These are phyloP conservation scores for Folsomia manolachei DNA, from an alignment of 2,888 invertebrate species.

Conservation along the genomic window DNA sequence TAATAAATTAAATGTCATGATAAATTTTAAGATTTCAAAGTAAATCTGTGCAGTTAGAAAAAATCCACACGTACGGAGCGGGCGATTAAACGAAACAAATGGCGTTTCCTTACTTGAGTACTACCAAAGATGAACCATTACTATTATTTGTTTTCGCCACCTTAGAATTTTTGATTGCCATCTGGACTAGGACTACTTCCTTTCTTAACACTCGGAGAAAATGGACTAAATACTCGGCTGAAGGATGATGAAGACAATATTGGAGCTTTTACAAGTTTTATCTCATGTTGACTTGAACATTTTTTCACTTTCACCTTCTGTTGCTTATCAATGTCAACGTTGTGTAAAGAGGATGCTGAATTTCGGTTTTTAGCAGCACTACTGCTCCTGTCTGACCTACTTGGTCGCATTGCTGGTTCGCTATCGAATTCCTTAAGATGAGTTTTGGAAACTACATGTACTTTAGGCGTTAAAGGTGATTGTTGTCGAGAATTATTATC, in stretches of 20 bases:
- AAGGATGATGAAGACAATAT: conserved; percentile 44
- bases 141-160: too few relatives aligned
- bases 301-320: conserved; percentile 38
- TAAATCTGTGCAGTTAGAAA: too few relatives aligned
- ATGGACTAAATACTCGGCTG: conserved; percentile 43
- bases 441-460: conserved; percentile 37
- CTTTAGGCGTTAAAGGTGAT: conserved; percentile 11
- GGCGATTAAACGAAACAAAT: too few relatives aligned
- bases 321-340: conserved; percentile 14
- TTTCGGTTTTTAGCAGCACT: conserved; percentile 24
- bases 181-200: background rate
- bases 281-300: conserved; percentile 33
- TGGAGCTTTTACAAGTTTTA: conserved; percentile 27
- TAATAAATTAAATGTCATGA: too few relatives aligned
- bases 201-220: conserved; percentile 24
- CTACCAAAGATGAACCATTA: too few relatives aligned
- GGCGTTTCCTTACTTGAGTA: too few relatives aligned
- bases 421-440: conserved; percentile 28
- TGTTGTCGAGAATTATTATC: conserved; percentile 10
- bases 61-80: too few relatives aligned
- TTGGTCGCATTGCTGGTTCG: conserved; percentile 5
- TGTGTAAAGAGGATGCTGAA: conserved; percentile 32
- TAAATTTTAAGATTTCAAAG: too few relatives aligned
- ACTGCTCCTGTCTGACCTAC: conserved; percentile 21
- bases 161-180: background rate